phyloP scores from a whole-genome alignment of 2,797 vertebrate species.

The Typhlichthys eigenmanni region DNA sequence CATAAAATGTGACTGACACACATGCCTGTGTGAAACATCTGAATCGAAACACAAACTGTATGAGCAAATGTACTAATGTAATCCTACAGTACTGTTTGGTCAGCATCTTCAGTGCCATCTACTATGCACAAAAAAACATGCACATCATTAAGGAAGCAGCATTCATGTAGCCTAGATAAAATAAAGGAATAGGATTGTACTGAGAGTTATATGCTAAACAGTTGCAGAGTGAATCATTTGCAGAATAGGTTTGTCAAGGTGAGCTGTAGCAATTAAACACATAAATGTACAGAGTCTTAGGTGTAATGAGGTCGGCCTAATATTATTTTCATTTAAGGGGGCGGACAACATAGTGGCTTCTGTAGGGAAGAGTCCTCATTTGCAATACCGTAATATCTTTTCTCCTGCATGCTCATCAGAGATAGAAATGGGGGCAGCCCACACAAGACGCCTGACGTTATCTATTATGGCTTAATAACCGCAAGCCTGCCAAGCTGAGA shows the following conservation, averaged over 20 bases:
- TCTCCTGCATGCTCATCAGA: constrained; percentile 46
- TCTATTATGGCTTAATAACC: constrained; percentile 68
- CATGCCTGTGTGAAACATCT: too few relatives aligned
- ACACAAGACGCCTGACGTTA: constrained; percentile 33
- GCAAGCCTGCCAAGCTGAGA: constrained; percentile 54
- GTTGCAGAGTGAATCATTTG: constrained; percentile 47
- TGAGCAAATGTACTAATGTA: too few relatives aligned
- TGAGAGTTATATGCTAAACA: constrained; percentile 47
- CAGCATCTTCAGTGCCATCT: constrained; percentile 18
- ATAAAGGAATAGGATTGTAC: constrained; percentile 17
- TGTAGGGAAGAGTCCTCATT: constrained; percentile 49
- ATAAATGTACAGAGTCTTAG: constrained; percentile 15
- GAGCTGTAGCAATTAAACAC: constrained; percentile 25
- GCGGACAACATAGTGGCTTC: constrained; percentile 27
- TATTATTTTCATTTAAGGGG: constrained; percentile 11
- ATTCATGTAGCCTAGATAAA: constrained; percentile 45
- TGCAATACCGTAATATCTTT: constrained; percentile 42
- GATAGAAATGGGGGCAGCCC: constrained; percentile 24
- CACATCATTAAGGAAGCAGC: too few relatives aligned
- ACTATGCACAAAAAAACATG: too few relatives aligned
- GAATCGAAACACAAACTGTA: too few relatives aligned
- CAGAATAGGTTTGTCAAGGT: constrained; percentile 51
- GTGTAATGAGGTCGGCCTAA: constrained; percentile 7
- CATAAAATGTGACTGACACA: too few relatives aligned
- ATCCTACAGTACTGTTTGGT: not conserved